These are phyloP conservation scores for Sphinx pinastri DNA, from an alignment of 2,888 invertebrate genomes.

Conservation along the genomic window DNA sequence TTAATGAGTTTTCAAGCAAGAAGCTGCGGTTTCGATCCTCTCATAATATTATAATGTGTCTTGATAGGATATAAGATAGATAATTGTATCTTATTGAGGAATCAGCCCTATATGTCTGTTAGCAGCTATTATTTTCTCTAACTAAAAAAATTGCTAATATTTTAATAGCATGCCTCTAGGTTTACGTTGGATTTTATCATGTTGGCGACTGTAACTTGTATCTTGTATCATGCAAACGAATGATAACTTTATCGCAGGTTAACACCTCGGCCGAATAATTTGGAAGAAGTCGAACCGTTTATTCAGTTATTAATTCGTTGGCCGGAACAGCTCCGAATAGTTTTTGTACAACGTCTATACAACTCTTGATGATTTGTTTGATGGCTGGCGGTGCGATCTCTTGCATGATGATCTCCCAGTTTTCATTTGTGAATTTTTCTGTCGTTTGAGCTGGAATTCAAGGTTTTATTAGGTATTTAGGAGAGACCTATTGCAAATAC, in stretches of 20 bases:
- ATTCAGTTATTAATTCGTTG: conserved; percentile 54
- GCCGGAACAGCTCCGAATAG: conserved; percentile 67
- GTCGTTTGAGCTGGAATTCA: conserved; percentile 72
- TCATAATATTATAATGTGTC: too few relatives aligned
- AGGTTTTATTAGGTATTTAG: conserved; percentile 34
- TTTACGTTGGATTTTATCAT: not conserved
- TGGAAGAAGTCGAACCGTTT: conserved; percentile 56
- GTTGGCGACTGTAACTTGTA: conserved; percentile 1
- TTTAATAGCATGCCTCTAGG: too few relatives aligned
- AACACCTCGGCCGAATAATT: not conserved
- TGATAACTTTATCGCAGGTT: not conserved
- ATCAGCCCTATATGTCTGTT: too few relatives aligned
- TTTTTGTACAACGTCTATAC: conserved; percentile 65
- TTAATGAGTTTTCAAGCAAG: too few relatives aligned
- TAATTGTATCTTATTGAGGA: too few relatives aligned
- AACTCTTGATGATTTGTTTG: conserved; percentile 67
- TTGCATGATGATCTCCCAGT: conserved; percentile 75
- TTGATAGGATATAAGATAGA: too few relatives aligned
- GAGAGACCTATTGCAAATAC: not conserved
- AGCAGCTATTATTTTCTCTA: too few relatives aligned
- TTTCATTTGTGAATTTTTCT: conserved; percentile 72
- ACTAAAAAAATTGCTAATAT: too few relatives aligned
- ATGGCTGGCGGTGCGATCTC: conserved; percentile 77
- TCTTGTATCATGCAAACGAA: conserved; percentile 11
- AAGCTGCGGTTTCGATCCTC: too few relatives aligned